phyloP scores from a whole-genome alignment of 2,888 invertebrate genomes.

The Yponomeuta evonymella region DNA sequence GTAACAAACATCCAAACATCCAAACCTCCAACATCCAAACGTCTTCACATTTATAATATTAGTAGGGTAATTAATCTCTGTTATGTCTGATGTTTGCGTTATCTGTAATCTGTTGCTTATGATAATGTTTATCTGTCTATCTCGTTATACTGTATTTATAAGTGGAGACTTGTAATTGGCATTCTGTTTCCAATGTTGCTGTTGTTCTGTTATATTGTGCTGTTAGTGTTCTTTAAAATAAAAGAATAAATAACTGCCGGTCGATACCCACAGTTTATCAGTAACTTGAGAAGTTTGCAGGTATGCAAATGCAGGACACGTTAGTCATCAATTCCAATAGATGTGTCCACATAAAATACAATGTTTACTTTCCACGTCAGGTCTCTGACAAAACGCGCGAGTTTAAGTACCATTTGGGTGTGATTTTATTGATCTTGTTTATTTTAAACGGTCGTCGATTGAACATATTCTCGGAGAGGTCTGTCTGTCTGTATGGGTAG shows the following conservation, averaged over 20 bases:
- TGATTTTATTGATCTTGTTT: background rate
- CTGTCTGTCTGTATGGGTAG: background rate
- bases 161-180: too few species aligned
- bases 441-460: background rate
- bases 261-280: background rate
- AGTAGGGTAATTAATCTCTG: too few species aligned
- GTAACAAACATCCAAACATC: too few species aligned
- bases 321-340: background rate
- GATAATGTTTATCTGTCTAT: too few species aligned
- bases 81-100: too few species aligned
- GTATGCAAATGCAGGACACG: background rate
- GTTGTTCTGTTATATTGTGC: too few species aligned
- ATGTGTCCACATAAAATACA: background rate
- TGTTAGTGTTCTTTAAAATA: too few species aligned
- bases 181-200: too few species aligned
- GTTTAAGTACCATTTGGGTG: background rate
- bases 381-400: background rate
- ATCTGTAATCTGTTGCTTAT: too few species aligned
- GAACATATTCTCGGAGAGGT: background rate
- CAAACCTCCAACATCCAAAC: too few species aligned
- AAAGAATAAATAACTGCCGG: background rate
- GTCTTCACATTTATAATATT: too few species aligned
- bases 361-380: background rate
- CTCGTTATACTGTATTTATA: too few species aligned
- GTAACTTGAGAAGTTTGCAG: background rate